Evolutionary conservation across 2,113 vertebrate species (phyloP).

Genomic region (Cranoglanis bouderius): DNA sequence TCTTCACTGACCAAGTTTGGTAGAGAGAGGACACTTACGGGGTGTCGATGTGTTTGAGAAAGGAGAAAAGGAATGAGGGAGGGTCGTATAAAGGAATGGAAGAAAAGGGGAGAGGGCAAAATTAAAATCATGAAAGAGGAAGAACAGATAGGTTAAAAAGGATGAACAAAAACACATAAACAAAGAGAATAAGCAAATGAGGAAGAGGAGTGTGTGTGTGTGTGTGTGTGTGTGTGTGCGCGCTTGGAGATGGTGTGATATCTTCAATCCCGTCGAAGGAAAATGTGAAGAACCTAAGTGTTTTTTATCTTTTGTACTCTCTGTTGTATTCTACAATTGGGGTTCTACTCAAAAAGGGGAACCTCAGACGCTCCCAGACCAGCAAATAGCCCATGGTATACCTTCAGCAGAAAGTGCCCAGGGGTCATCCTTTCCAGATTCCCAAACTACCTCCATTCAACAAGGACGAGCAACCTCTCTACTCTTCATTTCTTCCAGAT

Average conservation of each 20-base stretch:
- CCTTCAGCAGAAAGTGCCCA: not conserved
- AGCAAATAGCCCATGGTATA: not conserved
- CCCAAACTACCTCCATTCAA: not conserved
- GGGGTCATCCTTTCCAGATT: not conserved
- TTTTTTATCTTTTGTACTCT: too few species aligned
- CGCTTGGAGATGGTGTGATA: not conserved
- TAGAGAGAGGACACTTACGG: constrained; percentile 48
- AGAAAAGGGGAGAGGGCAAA: not conserved
- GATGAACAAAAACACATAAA: constrained; percentile 10
- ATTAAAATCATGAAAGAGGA: not conserved
- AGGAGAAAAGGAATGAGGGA: constrained; percentile 18
- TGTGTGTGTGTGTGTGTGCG: too few species aligned
- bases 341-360: too few species aligned
- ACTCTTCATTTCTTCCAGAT: not conserved
- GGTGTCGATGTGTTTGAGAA: constrained; percentile 22
- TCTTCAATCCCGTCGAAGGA: not conserved
- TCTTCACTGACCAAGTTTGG: constrained; percentile 39
- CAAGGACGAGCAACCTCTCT: not conserved
- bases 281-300: not conserved
- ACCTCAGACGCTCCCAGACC: not conserved
- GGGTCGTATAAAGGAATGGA: constrained; percentile 6
- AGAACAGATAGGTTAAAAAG: not conserved
- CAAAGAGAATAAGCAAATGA: not conserved
- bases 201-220: not conserved
- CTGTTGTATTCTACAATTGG: not conserved